phyloP scores from a whole-genome alignment of 2,113 vertebrate species.

The Coryphaenoides rupestris region DNA sequence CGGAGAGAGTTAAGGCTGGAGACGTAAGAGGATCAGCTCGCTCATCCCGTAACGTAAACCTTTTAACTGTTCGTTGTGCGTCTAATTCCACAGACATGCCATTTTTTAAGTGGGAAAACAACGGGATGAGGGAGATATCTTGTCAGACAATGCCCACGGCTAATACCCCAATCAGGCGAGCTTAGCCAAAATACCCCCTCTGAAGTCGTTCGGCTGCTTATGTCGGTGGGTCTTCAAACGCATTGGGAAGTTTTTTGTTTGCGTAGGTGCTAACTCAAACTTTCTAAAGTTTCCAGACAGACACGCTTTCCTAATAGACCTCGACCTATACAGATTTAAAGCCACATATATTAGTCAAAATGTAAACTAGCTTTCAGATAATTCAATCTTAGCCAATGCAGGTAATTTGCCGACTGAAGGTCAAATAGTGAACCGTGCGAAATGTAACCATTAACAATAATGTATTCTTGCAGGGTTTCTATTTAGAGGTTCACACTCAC shows the following conservation, averaged over 20 bases:
- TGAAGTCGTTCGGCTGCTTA: slow-evolving; percentile 27
- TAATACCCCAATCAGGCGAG: slow-evolving; percentile 39
- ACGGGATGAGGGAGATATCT: slow-evolving; percentile 29
- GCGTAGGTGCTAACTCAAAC: not conserved
- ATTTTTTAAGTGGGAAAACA: slow-evolving; percentile 50
- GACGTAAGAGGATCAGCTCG: slow-evolving; percentile 68
- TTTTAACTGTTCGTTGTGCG: slow-evolving; percentile 74
- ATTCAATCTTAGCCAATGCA: too few relatives aligned
- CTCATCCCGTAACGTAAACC: slow-evolving; percentile 72
- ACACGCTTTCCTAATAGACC: too few relatives aligned
- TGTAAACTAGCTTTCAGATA: too few relatives aligned
- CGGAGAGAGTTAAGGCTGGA: slow-evolving; percentile 56
- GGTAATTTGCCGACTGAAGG: too few relatives aligned
- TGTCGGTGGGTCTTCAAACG: slow-evolving; percentile 20
- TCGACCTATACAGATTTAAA: too few relatives aligned
- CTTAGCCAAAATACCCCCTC: slow-evolving; percentile 27
- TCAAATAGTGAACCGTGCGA: too few relatives aligned
- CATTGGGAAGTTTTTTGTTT: slow-evolving; percentile 8
- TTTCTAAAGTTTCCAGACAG: not conserved
- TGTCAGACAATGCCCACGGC: slow-evolving; percentile 37
- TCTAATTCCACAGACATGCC: slow-evolving; percentile 61
- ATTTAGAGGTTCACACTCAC: too few relatives aligned
- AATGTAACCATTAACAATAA: too few relatives aligned
- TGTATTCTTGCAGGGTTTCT: too few relatives aligned
- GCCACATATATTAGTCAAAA: too few relatives aligned